Percentiles rank a stretch among this genome's conserved stretches.
phyloP scores from a whole-genome alignment of 2,888 invertebrate species.

The Conus canariensis region DNA sequence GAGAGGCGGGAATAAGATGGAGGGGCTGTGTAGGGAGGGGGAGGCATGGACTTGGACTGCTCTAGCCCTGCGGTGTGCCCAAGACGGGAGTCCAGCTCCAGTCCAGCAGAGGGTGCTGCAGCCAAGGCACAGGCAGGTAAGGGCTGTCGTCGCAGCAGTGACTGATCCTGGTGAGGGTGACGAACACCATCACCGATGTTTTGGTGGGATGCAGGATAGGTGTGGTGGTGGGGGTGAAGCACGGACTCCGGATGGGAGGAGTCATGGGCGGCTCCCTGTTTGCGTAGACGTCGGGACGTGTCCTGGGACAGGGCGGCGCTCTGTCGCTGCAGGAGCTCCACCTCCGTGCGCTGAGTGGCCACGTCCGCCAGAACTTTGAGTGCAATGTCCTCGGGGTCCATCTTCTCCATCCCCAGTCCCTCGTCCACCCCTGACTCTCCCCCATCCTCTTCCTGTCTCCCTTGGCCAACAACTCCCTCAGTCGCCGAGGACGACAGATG shows the following conservation, averaged over 20 bases:
- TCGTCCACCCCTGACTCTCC: neutral
- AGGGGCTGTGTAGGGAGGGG: conserved; percentile 34
- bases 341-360: conserved; percentile 62
- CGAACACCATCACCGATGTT: neutral
- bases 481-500: neutral
- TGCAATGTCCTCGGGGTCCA: conserved; percentile 66
- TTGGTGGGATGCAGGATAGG: too few species aligned
- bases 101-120: neutral
- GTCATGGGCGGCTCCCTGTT: conserved; percentile 33
- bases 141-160: neutral
- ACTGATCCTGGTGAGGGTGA: neutral
- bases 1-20: conserved; percentile 28
- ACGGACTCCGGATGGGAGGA: neutral
- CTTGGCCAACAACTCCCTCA: neutral
- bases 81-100: neutral
- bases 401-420: conserved; percentile 11
- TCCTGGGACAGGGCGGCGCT: conserved; percentile 64
- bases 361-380: conserved; percentile 71
- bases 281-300: conserved; percentile 51
- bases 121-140: neutral
- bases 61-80: neutral
- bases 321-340: conserved; percentile 68
- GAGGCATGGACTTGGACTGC: neutral
- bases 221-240: neutral
- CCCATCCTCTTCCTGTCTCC: neutral